These are phyloP conservation scores for Peromyscus attwateri DNA, from an alignment of 2,797 vertebrate species.

Conservation along the genomic window DNA sequence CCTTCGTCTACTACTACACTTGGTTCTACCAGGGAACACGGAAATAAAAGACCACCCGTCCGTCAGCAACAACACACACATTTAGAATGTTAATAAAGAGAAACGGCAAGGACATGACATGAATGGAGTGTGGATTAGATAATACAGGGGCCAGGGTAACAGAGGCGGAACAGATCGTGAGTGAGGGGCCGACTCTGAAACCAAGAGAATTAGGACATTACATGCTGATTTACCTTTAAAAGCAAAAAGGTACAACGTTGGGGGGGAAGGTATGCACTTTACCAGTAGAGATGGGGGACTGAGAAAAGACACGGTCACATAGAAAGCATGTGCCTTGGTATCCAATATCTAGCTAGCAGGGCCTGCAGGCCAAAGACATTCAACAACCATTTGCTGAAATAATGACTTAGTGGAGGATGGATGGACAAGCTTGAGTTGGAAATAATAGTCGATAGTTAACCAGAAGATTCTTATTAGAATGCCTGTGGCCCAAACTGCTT, in stretches of 20 bases:
- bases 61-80: background rate
- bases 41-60: background rate
- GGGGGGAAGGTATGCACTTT: background rate
- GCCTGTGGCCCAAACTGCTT: constrained; percentile 6
- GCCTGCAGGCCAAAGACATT: background rate
- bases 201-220: background rate
- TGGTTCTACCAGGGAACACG: background rate
- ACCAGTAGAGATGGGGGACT: background rate
- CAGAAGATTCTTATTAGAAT: constrained; percentile 24
- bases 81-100: constrained; percentile 11
- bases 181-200: constrained; percentile 27
- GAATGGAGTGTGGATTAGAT: background rate
- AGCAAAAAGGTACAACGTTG: background rate
- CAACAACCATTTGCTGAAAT: background rate
- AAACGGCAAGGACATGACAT: constrained; percentile 22
- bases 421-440: background rate
- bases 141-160: background rate
- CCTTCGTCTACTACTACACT: background rate
- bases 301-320: background rate
- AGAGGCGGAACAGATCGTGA: background rate
- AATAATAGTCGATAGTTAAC: background rate
- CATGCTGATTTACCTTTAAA: background rate
- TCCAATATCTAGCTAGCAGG: background rate
- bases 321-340: background rate
- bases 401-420: background rate